Percentiles rank a stretch among this genome's conserved stretches.
Evolutionary conservation across 2,113 vertebrate genomes (phyloP).

Genomic region (Hemicordylus capensis): DNA sequence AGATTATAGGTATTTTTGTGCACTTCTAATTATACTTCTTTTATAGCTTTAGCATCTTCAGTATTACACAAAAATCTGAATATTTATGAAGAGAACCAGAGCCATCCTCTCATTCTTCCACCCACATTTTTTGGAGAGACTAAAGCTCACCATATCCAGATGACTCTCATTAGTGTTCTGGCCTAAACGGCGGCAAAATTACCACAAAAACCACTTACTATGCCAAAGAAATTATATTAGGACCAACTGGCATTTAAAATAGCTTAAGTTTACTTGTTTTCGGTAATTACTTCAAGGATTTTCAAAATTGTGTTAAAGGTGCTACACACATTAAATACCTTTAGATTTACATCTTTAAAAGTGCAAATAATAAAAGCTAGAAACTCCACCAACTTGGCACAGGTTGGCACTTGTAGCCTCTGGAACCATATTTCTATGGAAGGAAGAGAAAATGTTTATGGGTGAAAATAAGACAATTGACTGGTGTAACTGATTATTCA

Average conservation of each 20-base stretch:
- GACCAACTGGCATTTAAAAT: slow-evolving; percentile 23
- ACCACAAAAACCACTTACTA: slow-evolving; percentile 6
- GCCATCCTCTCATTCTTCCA: not conserved
- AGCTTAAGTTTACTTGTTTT: slow-evolving; percentile 33
- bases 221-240: slow-evolving; percentile 28
- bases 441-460: not conserved
- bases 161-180: slow-evolving; percentile 11
- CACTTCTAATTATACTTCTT: not conserved
- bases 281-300: slow-evolving; percentile 38
- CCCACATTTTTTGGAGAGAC: not conserved
- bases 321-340: not conserved
- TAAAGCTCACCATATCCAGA: slow-evolving; percentile 1
- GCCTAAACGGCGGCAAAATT: slow-evolving; percentile 35
- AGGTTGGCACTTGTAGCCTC: not conserved
- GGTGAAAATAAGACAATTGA: not conserved
- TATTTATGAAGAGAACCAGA: slow-evolving; percentile 8
- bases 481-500: not conserved
- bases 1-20: not conserved
- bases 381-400: not conserved
- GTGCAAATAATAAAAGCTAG: not conserved
- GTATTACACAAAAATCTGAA: not conserved
- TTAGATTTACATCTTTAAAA: not conserved
- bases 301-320: slow-evolving; percentile 16
- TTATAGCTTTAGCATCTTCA: not conserved
- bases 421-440: not conserved